These are phyloP conservation scores for Metallyticus violacea DNA, from an alignment of 2,888 invertebrate species.

Conservation along the genomic window DNA sequence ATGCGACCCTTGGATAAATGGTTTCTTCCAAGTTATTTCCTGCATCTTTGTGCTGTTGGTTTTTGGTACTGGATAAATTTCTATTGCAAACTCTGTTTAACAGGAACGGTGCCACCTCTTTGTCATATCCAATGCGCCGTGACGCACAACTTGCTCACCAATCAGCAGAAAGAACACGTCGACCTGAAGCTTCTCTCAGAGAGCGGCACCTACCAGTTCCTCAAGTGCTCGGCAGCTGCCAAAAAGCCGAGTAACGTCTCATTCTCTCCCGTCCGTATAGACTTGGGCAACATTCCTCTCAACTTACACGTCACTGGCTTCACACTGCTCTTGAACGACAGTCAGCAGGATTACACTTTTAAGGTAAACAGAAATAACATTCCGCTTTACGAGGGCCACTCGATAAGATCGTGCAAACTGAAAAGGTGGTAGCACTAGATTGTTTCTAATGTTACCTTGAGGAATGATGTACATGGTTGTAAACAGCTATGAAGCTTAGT, in stretches of 20 bases:
- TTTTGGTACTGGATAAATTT: no score
- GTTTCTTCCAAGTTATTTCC: no score
- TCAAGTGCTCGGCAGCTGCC: conserved; percentile 35
- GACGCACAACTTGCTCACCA: conserved; percentile 37
- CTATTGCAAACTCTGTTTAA: neutral
- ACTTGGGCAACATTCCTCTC: conserved; percentile 44
- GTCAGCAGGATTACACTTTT: conserved; percentile 13
- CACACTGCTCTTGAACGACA: conserved; percentile 37
- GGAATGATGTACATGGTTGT: no score
- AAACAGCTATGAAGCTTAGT: no score
- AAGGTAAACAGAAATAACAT: neutral
- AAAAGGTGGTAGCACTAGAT: no score
- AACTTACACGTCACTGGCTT: conserved; percentile 39
- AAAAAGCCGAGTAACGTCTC: conserved; percentile 33
- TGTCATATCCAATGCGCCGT: conserved; percentile 50
- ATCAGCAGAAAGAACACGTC: conserved; percentile 35
- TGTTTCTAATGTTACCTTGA: no score
- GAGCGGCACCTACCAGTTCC: conserved; percentile 39
- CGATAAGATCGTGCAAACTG: no score
- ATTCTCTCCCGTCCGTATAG: conserved; percentile 37
- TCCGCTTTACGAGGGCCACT: no score
- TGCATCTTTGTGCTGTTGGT: no score
- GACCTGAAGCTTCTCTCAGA: conserved; percentile 44
- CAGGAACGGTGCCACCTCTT: conserved; percentile 6
- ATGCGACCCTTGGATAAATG: no score